Evolutionary conservation across 1,140 invertebrate genomes (phyloP).

Genomic region (Metopolophium dirhodum): DNA sequence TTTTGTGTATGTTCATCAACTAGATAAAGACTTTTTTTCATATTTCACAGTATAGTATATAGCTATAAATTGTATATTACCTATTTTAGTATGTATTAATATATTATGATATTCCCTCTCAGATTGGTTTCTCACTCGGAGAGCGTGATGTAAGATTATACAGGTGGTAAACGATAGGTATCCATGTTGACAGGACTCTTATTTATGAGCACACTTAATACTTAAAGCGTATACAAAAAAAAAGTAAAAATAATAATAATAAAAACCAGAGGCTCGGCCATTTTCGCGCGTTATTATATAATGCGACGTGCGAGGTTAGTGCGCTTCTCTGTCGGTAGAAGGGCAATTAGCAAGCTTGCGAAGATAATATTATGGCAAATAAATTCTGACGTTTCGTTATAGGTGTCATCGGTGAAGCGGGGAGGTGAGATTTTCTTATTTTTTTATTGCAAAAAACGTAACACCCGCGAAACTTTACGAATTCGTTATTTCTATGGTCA

Average conservation of each 20-base stretch:
- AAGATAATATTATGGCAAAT: neutral
- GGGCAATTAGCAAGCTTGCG: neutral
- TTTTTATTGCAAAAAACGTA: neutral
- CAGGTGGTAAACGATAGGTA: too few species aligned
- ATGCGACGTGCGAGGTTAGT: neutral
- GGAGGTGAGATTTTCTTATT: neutral
- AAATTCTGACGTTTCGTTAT: slow-evolving; percentile 13
- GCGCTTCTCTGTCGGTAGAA: neutral
- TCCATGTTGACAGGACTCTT: neutral
- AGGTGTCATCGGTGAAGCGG: neutral
- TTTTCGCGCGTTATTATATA: neutral
- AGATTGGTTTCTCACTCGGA: neutral
- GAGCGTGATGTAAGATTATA: neutral
- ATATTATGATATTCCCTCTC: neutral
- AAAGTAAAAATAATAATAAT: neutral
- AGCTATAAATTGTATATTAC: too few species aligned
- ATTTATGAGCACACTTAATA: neutral
- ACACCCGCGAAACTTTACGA: neutral
- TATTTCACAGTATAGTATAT: too few species aligned
- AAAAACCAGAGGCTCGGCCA: neutral
- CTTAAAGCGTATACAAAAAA: neutral
- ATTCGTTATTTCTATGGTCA: neutral
- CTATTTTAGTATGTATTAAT: too few species aligned
- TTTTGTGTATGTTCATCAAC: neutral
- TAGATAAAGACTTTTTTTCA: neutral